Evolutionary conservation across 2,888 invertebrate species (phyloP), one percentile per base, ranked within the genome.

Genomic region (Caenorhabditis sp.): DNA sequence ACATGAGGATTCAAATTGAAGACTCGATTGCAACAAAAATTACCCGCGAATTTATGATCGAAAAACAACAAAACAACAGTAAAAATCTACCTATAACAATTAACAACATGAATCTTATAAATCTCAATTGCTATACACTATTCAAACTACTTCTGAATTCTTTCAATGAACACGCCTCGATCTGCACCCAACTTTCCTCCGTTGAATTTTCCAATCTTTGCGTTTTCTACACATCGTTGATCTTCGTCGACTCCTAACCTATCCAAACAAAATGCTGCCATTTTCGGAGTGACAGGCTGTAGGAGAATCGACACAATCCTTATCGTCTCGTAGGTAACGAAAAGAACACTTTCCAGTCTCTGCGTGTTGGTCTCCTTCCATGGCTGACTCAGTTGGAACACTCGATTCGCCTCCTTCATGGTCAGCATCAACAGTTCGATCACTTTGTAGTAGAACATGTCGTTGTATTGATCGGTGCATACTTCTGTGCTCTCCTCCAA

Each of bases 381-480:
- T 0, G 98, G 98, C 92, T 95, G 95, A 88, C 95, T 94, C 4
- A 95, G 93, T 91, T 97, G 96, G 90, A 98, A 95, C 94, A 97
- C 96, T 82, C 95, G 93, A 93, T 99, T 98, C 22, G 96, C 95
- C 35, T 94, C 93, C 90, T 95, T 95, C 14, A 97, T 93, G 0
- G 95, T 94, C 14, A 94, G 93, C 93, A 97, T 95, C 0, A 96
- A 94, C 0, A 94, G 93, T 92, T 97, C 96, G 0, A 96, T 95
- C 0, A 95, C 96, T 64, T 88, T 86, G 81, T 91, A 90, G 70
- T 90, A 89, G 22, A 82, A 26, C 84, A 89, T 68, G 4, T 88
- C 82, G n/a, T 91, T 85, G 73, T 90, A 91, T 4, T 80, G 76
- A 0, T 86, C 80, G 0, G 31, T 49, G 19, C 58, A 64, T 28